Evolutionary conservation across 2,113 vertebrate genomes (phyloP).

Genomic region (Lichenostomus cassidix): DNA sequence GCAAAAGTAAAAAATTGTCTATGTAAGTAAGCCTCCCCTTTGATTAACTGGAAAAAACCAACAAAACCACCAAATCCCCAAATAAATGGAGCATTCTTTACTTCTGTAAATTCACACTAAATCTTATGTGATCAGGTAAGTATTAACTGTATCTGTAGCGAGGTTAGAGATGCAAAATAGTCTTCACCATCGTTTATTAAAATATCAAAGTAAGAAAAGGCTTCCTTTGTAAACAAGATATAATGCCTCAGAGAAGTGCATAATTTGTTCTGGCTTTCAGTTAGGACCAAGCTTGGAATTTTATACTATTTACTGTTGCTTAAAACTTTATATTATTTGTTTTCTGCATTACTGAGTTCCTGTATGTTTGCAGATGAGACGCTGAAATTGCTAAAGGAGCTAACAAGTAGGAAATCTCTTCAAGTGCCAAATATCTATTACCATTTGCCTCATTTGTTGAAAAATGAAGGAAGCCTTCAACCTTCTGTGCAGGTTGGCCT

Average conservation of each 20-base stretch:
- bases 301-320: background rate
- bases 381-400: slow-evolving; percentile 92
- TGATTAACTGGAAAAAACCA: background rate
- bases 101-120: background rate
- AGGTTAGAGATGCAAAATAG: background rate
- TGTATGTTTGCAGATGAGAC: slow-evolving; percentile 85
- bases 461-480: slow-evolving; percentile 95
- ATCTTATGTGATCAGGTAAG: background rate
- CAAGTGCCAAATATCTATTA: slow-evolving; percentile 99
- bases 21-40: background rate
- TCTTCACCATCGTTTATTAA: background rate
- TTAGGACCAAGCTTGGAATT: background rate
- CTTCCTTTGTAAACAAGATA: background rate
- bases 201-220: background rate
- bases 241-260: background rate
- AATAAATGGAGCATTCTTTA: background rate
- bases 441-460: slow-evolving; percentile 96
- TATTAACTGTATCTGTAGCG: background rate
- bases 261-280: background rate
- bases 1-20: background rate
- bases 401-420: slow-evolving; percentile 90
- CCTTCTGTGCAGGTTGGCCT: slow-evolving; percentile 92
- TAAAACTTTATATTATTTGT: background rate
- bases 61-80: background rate
- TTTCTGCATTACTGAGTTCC: background rate